Evolutionary conservation across 2,113 vertebrate genomes (phyloP).

Genomic region (Caretta caretta): DNA sequence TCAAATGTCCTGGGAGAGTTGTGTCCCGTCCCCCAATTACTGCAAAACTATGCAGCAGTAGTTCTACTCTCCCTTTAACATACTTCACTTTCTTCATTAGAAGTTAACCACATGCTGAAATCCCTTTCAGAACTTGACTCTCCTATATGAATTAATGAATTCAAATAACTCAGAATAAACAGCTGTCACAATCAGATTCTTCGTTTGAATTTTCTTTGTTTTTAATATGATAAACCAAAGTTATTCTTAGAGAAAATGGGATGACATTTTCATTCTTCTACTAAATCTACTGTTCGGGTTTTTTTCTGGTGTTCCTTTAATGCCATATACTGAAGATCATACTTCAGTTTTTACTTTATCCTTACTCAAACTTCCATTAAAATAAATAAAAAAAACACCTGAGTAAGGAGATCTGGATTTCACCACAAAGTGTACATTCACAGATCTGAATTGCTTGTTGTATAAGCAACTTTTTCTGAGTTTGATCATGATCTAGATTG

Average conservation of each 20-base stretch:
- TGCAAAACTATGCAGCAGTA: neutral
- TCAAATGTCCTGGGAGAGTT: neutral
- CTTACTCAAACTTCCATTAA: neutral
- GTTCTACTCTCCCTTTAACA: neutral
- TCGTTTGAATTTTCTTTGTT: neutral
- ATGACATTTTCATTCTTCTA: fast-evolving
- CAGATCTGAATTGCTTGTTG: neutral
- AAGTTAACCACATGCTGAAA: neutral
- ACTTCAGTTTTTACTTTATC: neutral
- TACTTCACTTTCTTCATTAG: neutral
- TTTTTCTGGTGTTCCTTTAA: neutral
- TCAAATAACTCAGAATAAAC: neutral
- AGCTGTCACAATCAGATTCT: neutral
- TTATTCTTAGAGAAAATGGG: neutral
- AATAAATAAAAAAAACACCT: neutral
- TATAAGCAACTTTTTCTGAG: neutral
- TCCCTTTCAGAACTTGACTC: neutral
- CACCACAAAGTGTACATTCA: neutral
- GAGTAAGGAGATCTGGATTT: neutral
- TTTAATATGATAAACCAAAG: neutral
- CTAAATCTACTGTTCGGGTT: neutral
- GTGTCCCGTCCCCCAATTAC: neutral
- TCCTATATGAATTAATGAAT: neutral
- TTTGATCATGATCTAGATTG: neutral
- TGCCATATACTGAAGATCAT: neutral